Evolutionary conservation across 2,113 vertebrate genomes (phyloP), one percentile per base, ranked within the genome.

Genomic region (Trogon surrucura): DNA sequence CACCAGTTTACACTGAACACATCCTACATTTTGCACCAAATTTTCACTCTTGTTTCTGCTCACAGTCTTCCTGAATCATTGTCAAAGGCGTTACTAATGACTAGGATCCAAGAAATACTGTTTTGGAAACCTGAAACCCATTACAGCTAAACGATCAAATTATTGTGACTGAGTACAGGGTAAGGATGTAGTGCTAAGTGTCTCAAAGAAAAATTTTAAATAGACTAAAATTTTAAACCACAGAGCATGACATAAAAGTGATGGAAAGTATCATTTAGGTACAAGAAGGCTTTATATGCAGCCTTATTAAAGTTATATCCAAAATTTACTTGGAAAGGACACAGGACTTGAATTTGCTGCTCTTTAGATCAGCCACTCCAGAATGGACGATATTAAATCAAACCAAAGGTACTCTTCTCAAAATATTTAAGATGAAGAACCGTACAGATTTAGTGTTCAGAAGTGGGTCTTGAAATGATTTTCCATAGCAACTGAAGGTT

Each of bases 401-500:
- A n/a, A 80, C 18, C 22, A 81, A 74, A 80, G 12, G 3, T 73
- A 29, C 93, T 87, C 34, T 81, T 61, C 27, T 27, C 15, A 27
- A 41, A 27, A 58, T 34, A 62, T 15, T 50, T 23, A 73, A 61
- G 36, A 57, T 48, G 66, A 89, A 71, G 27, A 62, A 47, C 2
- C 6, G 13, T 2, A 18, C 14, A 75, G 6, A 10, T 15, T 81
- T 48, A 38, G 11, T 80, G 47, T 30, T 91, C 57, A 50, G 48
- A 61, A 96, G 48, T 26, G 4, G 22, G 56, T 45, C 67, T 16
- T 94, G 53, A 74, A 73, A 82, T 57, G 65, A 65, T 86, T 95
- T 96, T 78, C 80, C 44, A 67, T 65, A 91, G 77, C 78, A 94
- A 95, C 62, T 78, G 44, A 23, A 69, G 54, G 26, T 32, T 96